Conservation (phyloP, 2,113 vertebrate species). For the Trochalopteron elliotii region DNA sequence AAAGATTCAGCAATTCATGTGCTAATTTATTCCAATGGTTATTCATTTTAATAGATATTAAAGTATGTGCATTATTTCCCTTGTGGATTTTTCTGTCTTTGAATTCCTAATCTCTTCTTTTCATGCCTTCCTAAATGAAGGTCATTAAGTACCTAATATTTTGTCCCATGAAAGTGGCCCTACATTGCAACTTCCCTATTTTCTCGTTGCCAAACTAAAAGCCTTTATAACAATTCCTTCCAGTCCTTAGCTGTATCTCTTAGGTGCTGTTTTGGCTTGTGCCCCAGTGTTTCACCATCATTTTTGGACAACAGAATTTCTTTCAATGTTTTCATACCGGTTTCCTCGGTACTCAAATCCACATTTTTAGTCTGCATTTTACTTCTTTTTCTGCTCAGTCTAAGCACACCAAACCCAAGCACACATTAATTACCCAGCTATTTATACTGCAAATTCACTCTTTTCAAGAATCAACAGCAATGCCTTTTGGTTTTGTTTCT, state of each 20-base stretch:
- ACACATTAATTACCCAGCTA: background rate
- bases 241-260: background rate
- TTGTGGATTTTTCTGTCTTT: conserved; percentile 2
- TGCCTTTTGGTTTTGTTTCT: background rate
- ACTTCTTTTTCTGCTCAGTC: background rate
- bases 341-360: background rate
- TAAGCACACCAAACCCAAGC: background rate
- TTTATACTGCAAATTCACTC: background rate
- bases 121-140: conserved; percentile 6
- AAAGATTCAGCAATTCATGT: conserved; percentile 13
- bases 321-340: background rate
- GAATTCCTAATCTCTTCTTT: background rate
- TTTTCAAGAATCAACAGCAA: background rate
- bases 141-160: background rate
- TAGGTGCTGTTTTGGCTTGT: background rate
- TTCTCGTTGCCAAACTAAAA: background rate
- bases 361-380: background rate
- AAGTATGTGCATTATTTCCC: background rate
- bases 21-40: conserved; percentile 18
- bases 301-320: background rate
- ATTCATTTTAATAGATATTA: background rate
- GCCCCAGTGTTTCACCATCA: background rate
- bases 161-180: background rate
- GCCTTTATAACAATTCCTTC: background rate
- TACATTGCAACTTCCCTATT: background rate